Evolutionary conservation across 2,113 vertebrate genomes (phyloP).

Genomic region (Caretta caretta): DNA sequence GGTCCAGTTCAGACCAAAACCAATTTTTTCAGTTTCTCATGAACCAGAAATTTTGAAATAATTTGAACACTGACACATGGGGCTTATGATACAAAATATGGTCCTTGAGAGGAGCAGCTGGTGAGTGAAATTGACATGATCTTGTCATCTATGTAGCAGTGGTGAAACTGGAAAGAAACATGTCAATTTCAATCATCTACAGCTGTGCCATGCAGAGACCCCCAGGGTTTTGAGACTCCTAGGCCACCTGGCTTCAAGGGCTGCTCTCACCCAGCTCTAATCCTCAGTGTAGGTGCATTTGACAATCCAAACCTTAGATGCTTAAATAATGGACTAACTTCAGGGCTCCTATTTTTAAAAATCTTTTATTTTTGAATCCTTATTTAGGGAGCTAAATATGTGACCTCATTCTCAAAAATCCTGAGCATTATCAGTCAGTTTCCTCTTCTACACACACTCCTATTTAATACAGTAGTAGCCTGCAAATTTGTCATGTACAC

Average conservation of each 20-base stretch:
- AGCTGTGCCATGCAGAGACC: not conserved
- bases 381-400: not conserved
- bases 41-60: not conserved
- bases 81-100: not conserved
- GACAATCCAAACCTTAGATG: not conserved
- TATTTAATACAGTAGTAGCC: fast-evolving
- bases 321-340: not conserved
- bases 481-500: fast-evolving
- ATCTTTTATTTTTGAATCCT: not conserved
- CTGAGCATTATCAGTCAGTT: not conserved
- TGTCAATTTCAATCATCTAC: not conserved
- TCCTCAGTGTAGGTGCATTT: not conserved
- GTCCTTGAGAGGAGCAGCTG: not conserved
- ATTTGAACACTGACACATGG: not conserved
- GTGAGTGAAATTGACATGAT: not conserved
- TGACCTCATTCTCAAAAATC: not conserved
- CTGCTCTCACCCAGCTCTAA: not conserved
- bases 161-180: not conserved
- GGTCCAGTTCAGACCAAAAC: not conserved
- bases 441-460: not conserved
- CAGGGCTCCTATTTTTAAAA: not conserved
- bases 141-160: not conserved
- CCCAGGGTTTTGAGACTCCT: not conserved
- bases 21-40: not conserved
- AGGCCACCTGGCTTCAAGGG: not conserved